A percentile compares a stretch with the other conserved stretches of the same genome.
These are phyloP conservation scores for Dryobotodes eremita DNA, from an alignment of 2,888 invertebrate species.

Conservation along the genomic window DNA sequence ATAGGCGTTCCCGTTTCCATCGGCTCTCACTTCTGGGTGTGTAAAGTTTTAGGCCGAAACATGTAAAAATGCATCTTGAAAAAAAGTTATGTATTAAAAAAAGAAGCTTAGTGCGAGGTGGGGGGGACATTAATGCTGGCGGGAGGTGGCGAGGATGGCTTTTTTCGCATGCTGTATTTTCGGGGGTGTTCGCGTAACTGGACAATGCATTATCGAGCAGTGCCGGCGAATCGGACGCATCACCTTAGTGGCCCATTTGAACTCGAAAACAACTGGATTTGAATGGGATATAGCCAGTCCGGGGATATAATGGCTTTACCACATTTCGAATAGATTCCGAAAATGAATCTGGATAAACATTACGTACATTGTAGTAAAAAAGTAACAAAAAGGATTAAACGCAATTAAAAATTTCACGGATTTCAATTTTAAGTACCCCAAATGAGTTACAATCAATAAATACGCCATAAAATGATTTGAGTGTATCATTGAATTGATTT, in stretches of 20 bases:
- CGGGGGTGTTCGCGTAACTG: conserved; percentile 88
- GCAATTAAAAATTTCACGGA: conserved; percentile 72
- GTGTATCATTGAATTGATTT: conserved; percentile 65
- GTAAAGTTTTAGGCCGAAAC: conserved; percentile 91
- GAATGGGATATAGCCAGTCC: conserved; percentile 65
- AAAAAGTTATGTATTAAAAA: conserved; percentile 91
- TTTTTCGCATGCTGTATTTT: conserved; percentile 90
- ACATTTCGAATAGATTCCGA: conserved; percentile 51
- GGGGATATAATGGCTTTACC: conserved; percentile 47
- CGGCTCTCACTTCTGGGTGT: conserved; percentile 87
- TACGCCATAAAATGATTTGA: conserved; percentile 68
- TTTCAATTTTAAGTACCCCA: conserved; percentile 66
- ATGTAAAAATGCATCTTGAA: conserved; percentile 91
- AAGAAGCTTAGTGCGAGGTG: conserved; percentile 90
- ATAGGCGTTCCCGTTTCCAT: conserved; percentile 87
- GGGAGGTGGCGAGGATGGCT: conserved; percentile 88
- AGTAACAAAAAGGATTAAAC: conserved; percentile 62
- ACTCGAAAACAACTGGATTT: conserved; percentile 78
- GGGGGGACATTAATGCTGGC: conserved; percentile 88
- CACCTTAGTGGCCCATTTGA: conserved; percentile 86
- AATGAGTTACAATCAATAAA: conserved; percentile 70
- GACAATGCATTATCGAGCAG: conserved; percentile 89
- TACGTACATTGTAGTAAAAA: conserved; percentile 53
- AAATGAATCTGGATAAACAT: conserved; percentile 55
- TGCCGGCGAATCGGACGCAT: conserved; percentile 82